phyloP scores from a whole-genome alignment of 2,113 vertebrate species.

The Spizaetus ornatus region DNA sequence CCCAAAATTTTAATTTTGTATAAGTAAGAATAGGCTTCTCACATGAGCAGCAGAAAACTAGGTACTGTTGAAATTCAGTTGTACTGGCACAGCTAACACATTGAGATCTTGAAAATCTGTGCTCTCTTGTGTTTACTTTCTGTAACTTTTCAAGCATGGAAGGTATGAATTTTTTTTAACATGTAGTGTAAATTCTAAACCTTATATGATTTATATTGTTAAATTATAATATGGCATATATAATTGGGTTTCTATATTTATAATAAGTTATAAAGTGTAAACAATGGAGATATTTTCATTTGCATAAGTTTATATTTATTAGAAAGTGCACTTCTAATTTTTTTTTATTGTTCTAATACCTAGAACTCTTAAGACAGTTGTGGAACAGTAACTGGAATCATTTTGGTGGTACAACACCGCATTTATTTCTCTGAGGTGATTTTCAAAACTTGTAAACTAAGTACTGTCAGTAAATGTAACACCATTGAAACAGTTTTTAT shows the following conservation, averaged over 20 bases:
- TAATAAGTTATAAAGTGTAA: not conserved
- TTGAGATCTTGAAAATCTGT: not conserved
- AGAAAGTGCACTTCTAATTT: not conserved
- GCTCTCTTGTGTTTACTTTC: not conserved
- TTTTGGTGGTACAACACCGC: not conserved
- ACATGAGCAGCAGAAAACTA: not conserved
- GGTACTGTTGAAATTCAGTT: not conserved
- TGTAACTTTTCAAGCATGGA: not conserved
- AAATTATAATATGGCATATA: not conserved
- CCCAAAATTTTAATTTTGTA: not conserved
- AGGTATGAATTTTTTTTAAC: not conserved
- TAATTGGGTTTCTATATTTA: too few relatives aligned
- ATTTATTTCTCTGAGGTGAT: not conserved
- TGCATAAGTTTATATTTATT: not conserved
- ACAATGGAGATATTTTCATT: not conserved
- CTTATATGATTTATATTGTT: not conserved
- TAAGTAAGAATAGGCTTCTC: not conserved
- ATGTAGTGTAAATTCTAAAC: not conserved
- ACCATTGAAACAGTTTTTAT: not conserved
- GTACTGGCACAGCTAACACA: not conserved
- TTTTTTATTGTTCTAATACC: not conserved
- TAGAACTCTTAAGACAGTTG: not conserved
- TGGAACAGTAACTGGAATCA: not conserved
- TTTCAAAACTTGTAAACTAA: not conserved
- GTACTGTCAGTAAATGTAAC: not conserved